Base-by-base conservation (phyloP, 2,888 invertebrate species). In the Drosophila barbarae region DNA sequence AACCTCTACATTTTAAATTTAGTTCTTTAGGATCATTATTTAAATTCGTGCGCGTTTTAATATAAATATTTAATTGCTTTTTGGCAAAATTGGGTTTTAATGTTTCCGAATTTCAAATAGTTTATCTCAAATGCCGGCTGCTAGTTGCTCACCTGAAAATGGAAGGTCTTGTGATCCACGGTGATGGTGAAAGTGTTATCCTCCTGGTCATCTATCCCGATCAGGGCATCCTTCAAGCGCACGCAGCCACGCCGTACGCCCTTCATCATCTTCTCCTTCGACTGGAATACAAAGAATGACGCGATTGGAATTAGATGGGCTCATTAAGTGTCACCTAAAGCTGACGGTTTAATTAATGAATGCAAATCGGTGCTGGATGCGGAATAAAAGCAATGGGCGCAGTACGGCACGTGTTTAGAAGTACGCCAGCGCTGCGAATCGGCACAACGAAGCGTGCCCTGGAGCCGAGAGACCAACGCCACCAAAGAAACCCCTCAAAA, bases 121-220 rank as follows among this genome's bases (percentile, higher is more conserved):
- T 13, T n/a, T n/a, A 9, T 7, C 2, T 21, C 2, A 21, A 41
- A 23, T 8, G 13, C n/a, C 13, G 13, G 8, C 41, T 41, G 23
- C 30, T 12, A 72, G 81, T 83, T 77, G 91, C 93, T 47, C 32
- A 47, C 46, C 93, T 99, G 99, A 90, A 99, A 98, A 90, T 99
- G 99, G 91, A 99, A 99, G 13, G 98, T 98, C 90, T 99, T 99
- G 84, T 98, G 97, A 90, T 99, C 99, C 51, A 98, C 98, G 6
- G 98, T 98, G 86, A 99, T 97, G 50, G 99, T 99, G 91, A 99
- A 99, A 6, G 98, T 98, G 87, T 98, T 97, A 90, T 99, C 99
- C 89, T 99, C 98, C 90, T 98, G 98, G 88, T 98, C 98, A 88
- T 99, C 99, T 81, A 99, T 99, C 49, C 99, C 99, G 86, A 99